These are phyloP conservation scores for Aphodius sticticus DNA, from an alignment of 2,888 invertebrate genomes.

Conservation along the genomic window DNA sequence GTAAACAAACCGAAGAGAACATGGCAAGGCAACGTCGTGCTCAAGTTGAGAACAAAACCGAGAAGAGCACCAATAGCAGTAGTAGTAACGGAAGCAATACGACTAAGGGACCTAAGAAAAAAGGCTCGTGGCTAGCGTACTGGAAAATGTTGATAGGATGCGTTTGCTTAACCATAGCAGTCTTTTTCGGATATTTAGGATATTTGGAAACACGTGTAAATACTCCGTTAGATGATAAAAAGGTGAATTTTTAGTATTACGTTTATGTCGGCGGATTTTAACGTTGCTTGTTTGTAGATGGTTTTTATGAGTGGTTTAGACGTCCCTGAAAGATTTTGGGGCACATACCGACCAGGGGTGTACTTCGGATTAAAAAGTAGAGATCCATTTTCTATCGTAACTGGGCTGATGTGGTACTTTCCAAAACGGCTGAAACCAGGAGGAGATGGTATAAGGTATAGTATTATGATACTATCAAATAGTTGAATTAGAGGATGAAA, in stretches of 20 bases:
- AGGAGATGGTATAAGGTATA: constrained; percentile 77
- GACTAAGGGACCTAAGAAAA: constrained; percentile 47
- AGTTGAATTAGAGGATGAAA: not conserved
- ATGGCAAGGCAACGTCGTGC: constrained; percentile 45
- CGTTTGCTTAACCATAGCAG: constrained; percentile 72
- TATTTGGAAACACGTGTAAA: constrained; percentile 89
- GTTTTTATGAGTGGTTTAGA: constrained; percentile 74
- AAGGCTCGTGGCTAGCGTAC: constrained; percentile 49
- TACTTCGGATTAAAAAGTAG: constrained; percentile 94
- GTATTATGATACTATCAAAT: constrained; percentile 34
- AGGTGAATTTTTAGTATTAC: constrained; percentile 61
- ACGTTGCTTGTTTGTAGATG: constrained; percentile 63
- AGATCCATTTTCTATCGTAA: constrained; percentile 86
- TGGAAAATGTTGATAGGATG: constrained; percentile 72
- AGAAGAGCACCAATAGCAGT: constrained; percentile 52
- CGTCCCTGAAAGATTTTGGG: constrained; percentile 89
- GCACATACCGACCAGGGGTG: constrained; percentile 86
- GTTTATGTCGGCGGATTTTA: not conserved
- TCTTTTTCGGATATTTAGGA: constrained; percentile 79
- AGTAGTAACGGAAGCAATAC: constrained; percentile 59
- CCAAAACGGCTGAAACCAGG: constrained; percentile 71
- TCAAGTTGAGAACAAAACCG: constrained; percentile 41
- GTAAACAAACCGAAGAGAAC: constrained; percentile 9
- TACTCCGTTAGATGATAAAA: constrained; percentile 81
- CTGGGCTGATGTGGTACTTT: constrained; percentile 97